Evolutionary conservation across 2,888 invertebrate genomes (phyloP).

Genomic region (Zaprionus bogoriensis): DNA sequence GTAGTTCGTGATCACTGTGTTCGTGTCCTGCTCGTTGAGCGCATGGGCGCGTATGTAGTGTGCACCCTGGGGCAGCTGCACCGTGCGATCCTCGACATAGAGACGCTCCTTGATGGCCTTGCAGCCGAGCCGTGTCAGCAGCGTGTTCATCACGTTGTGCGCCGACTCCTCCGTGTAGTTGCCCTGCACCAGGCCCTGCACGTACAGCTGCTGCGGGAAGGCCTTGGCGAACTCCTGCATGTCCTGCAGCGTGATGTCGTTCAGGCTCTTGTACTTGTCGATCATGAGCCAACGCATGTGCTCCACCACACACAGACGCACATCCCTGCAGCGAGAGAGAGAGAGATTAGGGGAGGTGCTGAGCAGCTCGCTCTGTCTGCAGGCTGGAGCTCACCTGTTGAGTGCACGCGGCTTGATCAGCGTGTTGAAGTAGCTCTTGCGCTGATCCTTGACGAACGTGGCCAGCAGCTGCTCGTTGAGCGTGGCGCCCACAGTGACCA

Average conservation of each 20-base stretch:
- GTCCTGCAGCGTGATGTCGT: slow-evolving; percentile 85
- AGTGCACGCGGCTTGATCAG: slow-evolving; percentile 89
- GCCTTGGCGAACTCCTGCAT: slow-evolving; percentile 85
- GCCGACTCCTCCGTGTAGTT: slow-evolving; percentile 88
- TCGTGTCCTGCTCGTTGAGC: slow-evolving; percentile 89
- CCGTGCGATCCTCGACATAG: slow-evolving; percentile 85
- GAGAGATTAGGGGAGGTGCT: neutral
- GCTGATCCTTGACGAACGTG: slow-evolving; percentile 85
- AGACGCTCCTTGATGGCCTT: slow-evolving; percentile 66
- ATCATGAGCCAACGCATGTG: slow-evolving; percentile 87
- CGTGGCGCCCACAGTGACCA: slow-evolving; percentile 85
- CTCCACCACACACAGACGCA: slow-evolving; percentile 87
- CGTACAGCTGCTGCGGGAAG: slow-evolving; percentile 86
- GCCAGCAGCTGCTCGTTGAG: slow-evolving; percentile 86
- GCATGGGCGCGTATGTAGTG: slow-evolving; percentile 87
- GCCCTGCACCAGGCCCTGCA: slow-evolving; percentile 91
- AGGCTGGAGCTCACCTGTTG: slow-evolving; percentile 85
- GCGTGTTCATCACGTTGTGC: slow-evolving; percentile 85
- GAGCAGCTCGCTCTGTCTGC: no score
- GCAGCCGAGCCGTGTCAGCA: slow-evolving; percentile 85
- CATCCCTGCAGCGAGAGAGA: slow-evolving; percentile 87
- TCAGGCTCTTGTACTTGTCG: slow-evolving; percentile 86
- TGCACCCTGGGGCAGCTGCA: slow-evolving; percentile 87
- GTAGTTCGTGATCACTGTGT: slow-evolving; percentile 93
- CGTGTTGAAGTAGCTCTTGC: slow-evolving; percentile 88